phyloP scores from a whole-genome alignment of 2,797 vertebrate genomes.

The Enteromius fasciolatus region DNA sequence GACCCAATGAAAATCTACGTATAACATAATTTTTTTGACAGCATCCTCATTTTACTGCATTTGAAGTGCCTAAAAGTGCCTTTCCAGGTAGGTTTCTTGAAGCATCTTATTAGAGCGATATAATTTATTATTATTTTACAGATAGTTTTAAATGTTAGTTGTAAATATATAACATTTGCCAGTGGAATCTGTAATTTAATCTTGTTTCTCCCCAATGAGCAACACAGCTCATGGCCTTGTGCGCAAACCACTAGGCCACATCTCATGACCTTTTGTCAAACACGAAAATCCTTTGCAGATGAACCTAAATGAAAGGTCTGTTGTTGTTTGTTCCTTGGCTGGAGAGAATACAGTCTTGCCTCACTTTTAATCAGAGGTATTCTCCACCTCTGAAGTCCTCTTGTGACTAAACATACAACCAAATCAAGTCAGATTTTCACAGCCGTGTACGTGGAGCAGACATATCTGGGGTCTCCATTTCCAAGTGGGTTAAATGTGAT shows the following conservation, averaged over 20 bases:
- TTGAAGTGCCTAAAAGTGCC: too few relatives aligned
- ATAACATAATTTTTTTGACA: background rate
- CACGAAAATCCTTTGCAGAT: constrained; percentile 7
- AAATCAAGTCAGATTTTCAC: constrained; percentile 44
- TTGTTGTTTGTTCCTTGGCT: constrained; percentile 6
- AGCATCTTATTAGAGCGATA: background rate
- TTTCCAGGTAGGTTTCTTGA: background rate
- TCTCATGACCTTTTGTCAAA: background rate
- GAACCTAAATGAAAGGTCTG: constrained; percentile 11
- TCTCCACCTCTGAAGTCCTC: constrained; percentile 28
- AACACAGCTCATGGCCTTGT: background rate
- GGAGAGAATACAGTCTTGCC: constrained; percentile 10
- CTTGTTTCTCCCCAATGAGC: background rate
- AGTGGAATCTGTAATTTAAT: background rate
- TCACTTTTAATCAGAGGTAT: constrained; percentile 49
- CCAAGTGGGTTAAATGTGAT: constrained; percentile 30
- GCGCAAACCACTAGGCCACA: background rate
- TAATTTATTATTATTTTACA: background rate
- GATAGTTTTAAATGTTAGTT: too few relatives aligned
- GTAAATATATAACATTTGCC: background rate
- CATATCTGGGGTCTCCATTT: constrained; percentile 44
- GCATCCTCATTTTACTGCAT: background rate
- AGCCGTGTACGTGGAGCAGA: constrained; percentile 28
- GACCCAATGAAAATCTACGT: background rate
- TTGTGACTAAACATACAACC: constrained; percentile 35